A percentile compares a stretch with the other conserved stretches of the same genome.
These are phyloP conservation scores for Mobula birostris DNA, from an alignment of 2,113 vertebrate species.

Conservation along the genomic window DNA sequence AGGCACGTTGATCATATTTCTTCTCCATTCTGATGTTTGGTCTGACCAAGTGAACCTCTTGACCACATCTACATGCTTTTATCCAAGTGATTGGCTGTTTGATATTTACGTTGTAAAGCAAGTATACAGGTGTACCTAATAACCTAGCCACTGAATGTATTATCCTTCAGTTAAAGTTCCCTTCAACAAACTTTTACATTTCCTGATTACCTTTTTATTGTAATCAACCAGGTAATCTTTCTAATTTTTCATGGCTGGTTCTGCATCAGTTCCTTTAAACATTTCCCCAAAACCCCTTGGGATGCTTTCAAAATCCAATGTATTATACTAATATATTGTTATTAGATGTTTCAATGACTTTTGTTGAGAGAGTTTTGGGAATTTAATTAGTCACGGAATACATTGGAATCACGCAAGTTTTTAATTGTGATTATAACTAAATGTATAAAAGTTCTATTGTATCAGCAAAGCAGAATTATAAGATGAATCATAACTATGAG, in stretches of 20 bases:
- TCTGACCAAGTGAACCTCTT: too few species aligned
- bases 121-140: too few species aligned
- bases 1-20: too few species aligned
- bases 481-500: conserved; percentile 12
- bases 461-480: not conserved
- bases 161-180: not conserved
- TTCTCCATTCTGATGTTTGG: too few species aligned
- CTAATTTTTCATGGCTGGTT: not conserved
- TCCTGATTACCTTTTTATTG: not conserved
- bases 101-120: too few species aligned
- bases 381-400: not conserved
- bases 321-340: not conserved
- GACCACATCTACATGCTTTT: too few species aligned
- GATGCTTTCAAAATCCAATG: not conserved
- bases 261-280: not conserved
- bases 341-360: not conserved
- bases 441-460: not conserved
- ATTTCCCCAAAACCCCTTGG: not conserved
- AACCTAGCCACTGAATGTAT: not conserved
- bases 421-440: not conserved
- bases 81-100: too few species aligned
- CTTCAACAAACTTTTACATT: not conserved
- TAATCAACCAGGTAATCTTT: not conserved
- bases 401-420: not conserved
- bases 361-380: not conserved